These are phyloP conservation scores for Polymixis lichenea DNA, from an alignment of 2,888 invertebrate species.

Conservation along the genomic window DNA sequence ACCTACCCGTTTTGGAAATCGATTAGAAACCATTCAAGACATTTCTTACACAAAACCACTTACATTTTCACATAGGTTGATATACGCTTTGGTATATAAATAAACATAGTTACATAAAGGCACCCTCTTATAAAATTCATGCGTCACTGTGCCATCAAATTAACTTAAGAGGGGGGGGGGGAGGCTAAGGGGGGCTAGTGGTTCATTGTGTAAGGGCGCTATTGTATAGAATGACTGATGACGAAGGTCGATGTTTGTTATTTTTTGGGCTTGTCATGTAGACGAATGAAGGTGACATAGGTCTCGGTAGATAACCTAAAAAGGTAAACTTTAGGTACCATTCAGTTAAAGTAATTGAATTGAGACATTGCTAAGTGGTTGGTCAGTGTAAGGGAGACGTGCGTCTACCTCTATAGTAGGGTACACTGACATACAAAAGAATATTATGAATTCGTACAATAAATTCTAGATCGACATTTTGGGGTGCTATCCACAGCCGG, in stretches of 20 bases:
- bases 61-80: not conserved
- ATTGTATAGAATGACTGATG: conserved; percentile 55
- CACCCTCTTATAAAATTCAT: conserved; percentile 37
- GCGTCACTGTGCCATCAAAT: conserved; percentile 62
- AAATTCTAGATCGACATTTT: conserved; percentile 6
- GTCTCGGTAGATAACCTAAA: too few relatives aligned
- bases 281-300: not conserved
- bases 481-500: conserved; percentile 35
- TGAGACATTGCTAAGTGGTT: too few relatives aligned
- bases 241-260: conserved; percentile 26
- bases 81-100: not conserved
- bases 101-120: conserved; percentile 21
- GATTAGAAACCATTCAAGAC: not conserved
- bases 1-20: too few relatives aligned
- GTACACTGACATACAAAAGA: not conserved
- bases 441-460: too few relatives aligned
- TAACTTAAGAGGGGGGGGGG: conserved; percentile 23
- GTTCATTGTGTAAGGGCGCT: conserved; percentile 35
- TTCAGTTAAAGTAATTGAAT: not conserved
- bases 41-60: not conserved
- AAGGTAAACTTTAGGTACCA: not conserved
- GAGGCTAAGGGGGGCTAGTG: not conserved
- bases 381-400: too few relatives aligned
- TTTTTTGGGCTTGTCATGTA: conserved; percentile 11
- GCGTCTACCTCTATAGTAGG: too few relatives aligned